Conservation (phyloP, 2,797 vertebrate genomes). For the Pristis pectinata region DNA sequence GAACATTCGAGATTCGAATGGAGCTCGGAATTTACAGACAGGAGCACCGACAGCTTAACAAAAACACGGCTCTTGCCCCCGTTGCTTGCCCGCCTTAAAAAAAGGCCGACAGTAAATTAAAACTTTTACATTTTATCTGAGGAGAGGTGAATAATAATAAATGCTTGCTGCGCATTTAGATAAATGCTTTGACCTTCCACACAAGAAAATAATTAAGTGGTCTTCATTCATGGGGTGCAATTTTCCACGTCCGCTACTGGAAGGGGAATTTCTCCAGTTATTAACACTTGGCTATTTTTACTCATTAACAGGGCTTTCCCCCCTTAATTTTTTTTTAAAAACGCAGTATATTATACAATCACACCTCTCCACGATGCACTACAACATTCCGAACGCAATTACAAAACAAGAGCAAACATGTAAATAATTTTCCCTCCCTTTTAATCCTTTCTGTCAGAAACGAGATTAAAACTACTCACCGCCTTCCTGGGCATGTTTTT, state of each 20-base stretch:
- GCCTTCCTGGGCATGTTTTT: slow-evolving; percentile 26
- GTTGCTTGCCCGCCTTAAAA: background rate
- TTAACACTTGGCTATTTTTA: background rate
- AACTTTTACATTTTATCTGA: background rate
- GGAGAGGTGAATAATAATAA: background rate
- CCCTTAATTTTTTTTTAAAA: background rate
- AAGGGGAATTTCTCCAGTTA: background rate
- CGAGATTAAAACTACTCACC: slow-evolving; percentile 10
- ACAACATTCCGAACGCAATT: background rate
- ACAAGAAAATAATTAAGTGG: background rate
- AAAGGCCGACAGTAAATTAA: background rate
- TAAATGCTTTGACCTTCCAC: background rate
- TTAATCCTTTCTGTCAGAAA: background rate
- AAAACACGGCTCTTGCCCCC: background rate
- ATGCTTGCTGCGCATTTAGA: background rate
- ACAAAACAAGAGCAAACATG: background rate
- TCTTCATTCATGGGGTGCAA: background rate
- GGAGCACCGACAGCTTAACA: background rate
- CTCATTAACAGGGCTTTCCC: background rate
- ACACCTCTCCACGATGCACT: background rate
- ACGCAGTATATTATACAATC: background rate
- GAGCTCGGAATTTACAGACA: background rate
- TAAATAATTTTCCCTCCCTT: background rate
- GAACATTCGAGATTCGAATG: slow-evolving; percentile 31
- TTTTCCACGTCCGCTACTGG: background rate